Evolutionary conservation across 2,888 invertebrate genomes (phyloP).

Genomic region (Drosophila anomalata): DNA sequence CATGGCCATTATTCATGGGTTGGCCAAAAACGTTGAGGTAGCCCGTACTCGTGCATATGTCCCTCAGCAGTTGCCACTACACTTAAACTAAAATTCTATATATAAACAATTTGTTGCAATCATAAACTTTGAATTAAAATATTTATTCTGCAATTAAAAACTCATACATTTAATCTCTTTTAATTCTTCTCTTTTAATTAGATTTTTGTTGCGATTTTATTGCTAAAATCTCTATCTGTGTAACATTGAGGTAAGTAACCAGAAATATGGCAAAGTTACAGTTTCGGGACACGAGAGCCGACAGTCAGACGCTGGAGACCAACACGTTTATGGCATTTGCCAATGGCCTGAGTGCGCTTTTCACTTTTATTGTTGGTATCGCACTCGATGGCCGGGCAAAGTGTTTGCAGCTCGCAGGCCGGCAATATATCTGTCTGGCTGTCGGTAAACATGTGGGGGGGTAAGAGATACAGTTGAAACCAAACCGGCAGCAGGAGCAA

Average conservation of each 20-base stretch:
- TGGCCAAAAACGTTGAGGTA: constrained; percentile 44
- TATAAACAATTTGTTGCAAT: not conserved
- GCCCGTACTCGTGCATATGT: constrained; percentile 19
- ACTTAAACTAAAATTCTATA: not conserved
- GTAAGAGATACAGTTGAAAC: constrained; percentile 6
- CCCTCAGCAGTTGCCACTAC: not conserved
- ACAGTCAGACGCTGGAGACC: constrained; percentile 25
- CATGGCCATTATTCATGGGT: constrained; percentile 66
- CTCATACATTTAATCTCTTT: no score
- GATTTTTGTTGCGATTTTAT: not conserved
- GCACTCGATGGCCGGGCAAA: constrained; percentile 48
- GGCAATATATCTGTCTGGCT: constrained; percentile 55
- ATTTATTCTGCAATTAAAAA: no score
- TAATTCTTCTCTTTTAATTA: not conserved
- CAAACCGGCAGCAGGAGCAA: constrained; percentile 12
- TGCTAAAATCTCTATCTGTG: not conserved
- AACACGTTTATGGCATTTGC: constrained; percentile 76
- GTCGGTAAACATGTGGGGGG: constrained; percentile 51
- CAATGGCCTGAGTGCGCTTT: constrained; percentile 69
- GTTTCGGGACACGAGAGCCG: constrained; percentile 11
- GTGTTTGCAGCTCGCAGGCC: constrained; percentile 53
- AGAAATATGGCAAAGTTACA: constrained; percentile 61
- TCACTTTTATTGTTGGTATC: constrained; percentile 69
- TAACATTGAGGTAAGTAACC: constrained; percentile 31
- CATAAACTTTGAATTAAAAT: not conserved